Base-by-base conservation (phyloP, 2,113 vertebrate species). In the Tenrec ecaudatus region DNA sequence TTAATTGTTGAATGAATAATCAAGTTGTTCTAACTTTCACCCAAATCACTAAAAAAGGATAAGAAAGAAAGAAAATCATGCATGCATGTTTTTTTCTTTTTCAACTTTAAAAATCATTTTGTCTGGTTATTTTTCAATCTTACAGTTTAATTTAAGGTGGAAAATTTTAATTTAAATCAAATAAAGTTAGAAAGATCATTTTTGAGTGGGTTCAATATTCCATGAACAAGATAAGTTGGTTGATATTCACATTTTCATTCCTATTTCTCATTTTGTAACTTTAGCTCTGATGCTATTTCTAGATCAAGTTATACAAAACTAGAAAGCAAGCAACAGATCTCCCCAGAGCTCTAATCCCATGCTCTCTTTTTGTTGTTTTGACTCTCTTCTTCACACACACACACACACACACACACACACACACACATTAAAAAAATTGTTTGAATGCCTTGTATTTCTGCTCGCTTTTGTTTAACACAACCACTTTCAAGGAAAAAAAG, bases 91-190 rank as follows among this genome's bases (percentile, higher is more conserved):
- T 73, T 58, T 53, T 53, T 53, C 20, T 92, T 29, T 25, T 62
- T 66, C 64, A 23, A 77, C 92, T 69, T 62, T 79, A 76, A 93
- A 96, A 82, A 27, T 40, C 25, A 47, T 88, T 80, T 81, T 89
- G 43, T 69, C 40, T 76, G 17, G 0, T 77, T 57, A 62, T 88
- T 85, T 69, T 43, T 82, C 66, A 27, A n/a, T 73, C 77, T 80
- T 89, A 3, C 31, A 69, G 66, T 43, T 77, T 81, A 76, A 80
- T 27, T 95, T 89, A 68, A 53, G 31, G 1, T 82, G 2, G 11
- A 88, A 79, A 66, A 31, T 29, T 66, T 73, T 62, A 60, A 36
- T 86, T 62, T 86, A 62, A 75, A 75, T 62, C 8, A 60, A 80
- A n/a, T 23, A 66, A 88, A 84, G 10, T 64, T 92, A 73, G 82